These are phyloP conservation scores for Peribatodes rhomboidaria DNA, from an alignment of 2,888 invertebrate genomes.

Conservation along the genomic window DNA sequence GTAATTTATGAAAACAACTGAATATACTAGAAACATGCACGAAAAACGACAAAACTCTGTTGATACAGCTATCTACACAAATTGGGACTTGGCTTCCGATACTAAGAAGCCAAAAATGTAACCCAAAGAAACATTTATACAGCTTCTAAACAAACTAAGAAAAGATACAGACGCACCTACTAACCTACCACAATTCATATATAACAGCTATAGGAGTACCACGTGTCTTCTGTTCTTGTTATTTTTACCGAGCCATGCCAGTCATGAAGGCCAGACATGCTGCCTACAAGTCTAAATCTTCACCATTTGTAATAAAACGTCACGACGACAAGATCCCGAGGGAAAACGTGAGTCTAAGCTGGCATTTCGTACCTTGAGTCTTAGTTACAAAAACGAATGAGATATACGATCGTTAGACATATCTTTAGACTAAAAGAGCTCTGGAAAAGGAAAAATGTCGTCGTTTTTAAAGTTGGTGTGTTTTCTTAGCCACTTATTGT, in stretches of 20 bases:
- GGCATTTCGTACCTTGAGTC: conserved; percentile 16
- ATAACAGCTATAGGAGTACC: too few relatives aligned
- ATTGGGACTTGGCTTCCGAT: too few relatives aligned
- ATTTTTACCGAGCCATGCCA: neutral
- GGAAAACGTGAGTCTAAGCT: conserved; percentile 18
- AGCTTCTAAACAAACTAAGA: too few relatives aligned
- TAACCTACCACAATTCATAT: too few relatives aligned
- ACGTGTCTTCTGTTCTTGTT: neutral
- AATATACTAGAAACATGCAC: too few relatives aligned
- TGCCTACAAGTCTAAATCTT: conserved; percentile 8
- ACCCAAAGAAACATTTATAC: too few relatives aligned
- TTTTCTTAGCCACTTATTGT: neutral
- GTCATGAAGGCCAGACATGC: neutral
- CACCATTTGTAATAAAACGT: conserved; percentile 21
- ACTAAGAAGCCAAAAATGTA: too few relatives aligned
- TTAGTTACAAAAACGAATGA: conserved; percentile 15
- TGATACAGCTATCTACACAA: too few relatives aligned
- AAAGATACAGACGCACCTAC: too few relatives aligned
- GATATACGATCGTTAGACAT: conserved; percentile 10
- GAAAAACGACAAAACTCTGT: too few relatives aligned
- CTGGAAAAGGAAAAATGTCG: neutral
- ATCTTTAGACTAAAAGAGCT: neutral
- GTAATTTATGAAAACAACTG: too few relatives aligned
- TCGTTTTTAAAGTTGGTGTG: neutral
- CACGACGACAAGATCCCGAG: conserved; percentile 5